A percentile compares a stretch with the other conserved stretches of the same genome.
Conservation (phyloP, 2,888 invertebrate genomes). For the Drosophila histrio region DNA sequence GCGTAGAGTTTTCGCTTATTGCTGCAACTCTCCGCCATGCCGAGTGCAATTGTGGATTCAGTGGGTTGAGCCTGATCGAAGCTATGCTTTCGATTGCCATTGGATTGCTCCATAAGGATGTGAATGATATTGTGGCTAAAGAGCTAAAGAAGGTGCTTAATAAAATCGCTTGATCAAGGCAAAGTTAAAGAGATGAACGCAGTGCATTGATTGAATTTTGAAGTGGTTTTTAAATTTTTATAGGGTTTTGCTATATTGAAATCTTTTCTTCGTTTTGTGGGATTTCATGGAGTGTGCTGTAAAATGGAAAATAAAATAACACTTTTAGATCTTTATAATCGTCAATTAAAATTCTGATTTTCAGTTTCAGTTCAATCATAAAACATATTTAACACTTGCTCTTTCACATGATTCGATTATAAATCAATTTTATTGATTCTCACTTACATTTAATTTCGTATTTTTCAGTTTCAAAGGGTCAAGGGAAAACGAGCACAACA, state of each 20-base stretch:
- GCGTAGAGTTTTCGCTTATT: slow-evolving; percentile 69
- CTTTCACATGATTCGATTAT: not conserved
- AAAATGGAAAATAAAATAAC: not conserved
- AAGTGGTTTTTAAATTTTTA: slow-evolving; percentile 3
- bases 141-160: not conserved
- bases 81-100: slow-evolving; percentile 50
- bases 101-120: slow-evolving; percentile 61
- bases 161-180: slow-evolving; percentile 47
- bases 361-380: not conserved
- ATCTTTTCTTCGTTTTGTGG: slow-evolving; percentile 50
- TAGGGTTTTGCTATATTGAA: slow-evolving; percentile 23
- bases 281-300: slow-evolving; percentile 54
- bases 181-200: slow-evolving; percentile 52
- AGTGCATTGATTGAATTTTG: slow-evolving; percentile 49
- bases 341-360: not conserved
- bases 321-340: not conserved
- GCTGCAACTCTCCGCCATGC: slow-evolving; percentile 36
- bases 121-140: not conserved
- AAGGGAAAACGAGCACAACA: slow-evolving; percentile 17
- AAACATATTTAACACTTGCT: not conserved
- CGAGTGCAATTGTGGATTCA: slow-evolving; percentile 20
- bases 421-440: not conserved
- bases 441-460: slow-evolving; percentile 36
- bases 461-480: not conserved
- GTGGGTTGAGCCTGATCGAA: slow-evolving; percentile 38